A percentile compares a stretch with the other conserved stretches of the same genome.
These are phyloP conservation scores for Sandelia bainsii DNA, from an alignment of 2,797 vertebrate genomes.

Conservation along the genomic window DNA sequence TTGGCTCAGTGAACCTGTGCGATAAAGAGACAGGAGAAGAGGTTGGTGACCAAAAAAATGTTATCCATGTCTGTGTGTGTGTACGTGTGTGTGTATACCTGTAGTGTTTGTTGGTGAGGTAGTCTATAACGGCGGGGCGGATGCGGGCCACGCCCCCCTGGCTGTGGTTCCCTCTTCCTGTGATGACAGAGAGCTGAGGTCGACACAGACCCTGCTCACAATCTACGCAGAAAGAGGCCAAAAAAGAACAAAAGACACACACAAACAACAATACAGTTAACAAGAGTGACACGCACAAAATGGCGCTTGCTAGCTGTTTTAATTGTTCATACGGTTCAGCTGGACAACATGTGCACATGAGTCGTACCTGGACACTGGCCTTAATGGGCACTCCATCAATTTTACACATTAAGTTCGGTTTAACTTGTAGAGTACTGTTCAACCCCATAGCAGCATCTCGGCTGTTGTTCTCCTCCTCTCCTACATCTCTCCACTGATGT, in stretches of 20 bases:
- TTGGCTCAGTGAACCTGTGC: slow-evolving; percentile 93
- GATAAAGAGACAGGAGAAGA: slow-evolving; percentile 53
- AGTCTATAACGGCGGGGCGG: slow-evolving; percentile 95
- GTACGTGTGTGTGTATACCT: slow-evolving; percentile 80
- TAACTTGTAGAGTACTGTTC: neutral
- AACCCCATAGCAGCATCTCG: too few species aligned
- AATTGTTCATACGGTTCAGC: neutral
- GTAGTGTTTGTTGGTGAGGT: slow-evolving; percentile 93
- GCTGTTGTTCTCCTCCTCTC: too few species aligned
- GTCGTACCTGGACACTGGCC: neutral
- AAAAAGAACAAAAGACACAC: slow-evolving; percentile 37
- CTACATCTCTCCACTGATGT: too few species aligned
- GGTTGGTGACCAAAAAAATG: slow-evolving; percentile 37
- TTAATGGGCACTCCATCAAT: neutral
- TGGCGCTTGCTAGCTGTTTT: neutral
- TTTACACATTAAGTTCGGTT: neutral
- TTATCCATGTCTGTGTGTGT: slow-evolving; percentile 12
- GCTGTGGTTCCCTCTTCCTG: slow-evolving; percentile 98
- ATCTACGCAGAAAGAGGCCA: slow-evolving; percentile 81
- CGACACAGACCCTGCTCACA: slow-evolving; percentile 89
- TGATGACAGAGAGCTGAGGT: slow-evolving; percentile 94
- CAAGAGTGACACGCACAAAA: neutral
- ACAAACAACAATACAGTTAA: slow-evolving; percentile 20
- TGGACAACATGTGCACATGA: neutral
- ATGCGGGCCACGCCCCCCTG: slow-evolving; percentile 96